These are phyloP conservation scores for Chromobotia macracanthus DNA, from an alignment of 2,797 vertebrate species.

Conservation along the genomic window DNA sequence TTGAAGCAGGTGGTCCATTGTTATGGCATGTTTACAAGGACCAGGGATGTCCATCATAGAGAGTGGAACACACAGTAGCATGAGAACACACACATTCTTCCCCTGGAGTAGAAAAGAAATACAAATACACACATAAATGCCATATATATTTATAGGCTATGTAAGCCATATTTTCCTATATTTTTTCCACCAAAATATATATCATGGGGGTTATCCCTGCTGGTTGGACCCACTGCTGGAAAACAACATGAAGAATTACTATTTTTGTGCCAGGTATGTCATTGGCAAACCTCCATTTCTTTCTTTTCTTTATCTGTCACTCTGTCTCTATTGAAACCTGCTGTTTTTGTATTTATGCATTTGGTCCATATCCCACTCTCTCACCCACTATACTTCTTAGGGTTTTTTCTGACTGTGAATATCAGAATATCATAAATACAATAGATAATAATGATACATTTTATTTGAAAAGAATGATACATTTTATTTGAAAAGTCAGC, in stretches of 20 bases:
- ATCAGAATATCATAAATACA: neutral
- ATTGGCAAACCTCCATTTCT: neutral
- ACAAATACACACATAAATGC: neutral
- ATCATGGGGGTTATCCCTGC: neutral
- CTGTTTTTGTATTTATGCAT: slow-evolving; percentile 1
- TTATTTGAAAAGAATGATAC: too few species aligned
- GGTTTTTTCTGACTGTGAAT: neutral
- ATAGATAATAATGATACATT: too few species aligned
- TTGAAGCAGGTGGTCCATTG: slow-evolving; percentile 77
- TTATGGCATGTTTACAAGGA: slow-evolving; percentile 81
- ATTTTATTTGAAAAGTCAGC: too few species aligned
- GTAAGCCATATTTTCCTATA: neutral
- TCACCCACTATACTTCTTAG: neutral
- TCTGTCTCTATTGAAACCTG: neutral
- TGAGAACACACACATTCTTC: slow-evolving; percentile 79
- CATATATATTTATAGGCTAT: too few species aligned
- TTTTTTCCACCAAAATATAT: neutral
- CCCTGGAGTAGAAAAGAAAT: slow-evolving; percentile 66
- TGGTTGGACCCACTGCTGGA: neutral
- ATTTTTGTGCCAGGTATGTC: neutral
- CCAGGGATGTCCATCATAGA: slow-evolving; percentile 77
- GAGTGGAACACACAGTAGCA: slow-evolving; percentile 79
- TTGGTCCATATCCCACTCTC: neutral
- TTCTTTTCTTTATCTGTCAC: neutral
- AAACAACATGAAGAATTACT: neutral